Base-by-base conservation (phyloP, 1,140 invertebrate genomes). In the Littorina saxatilis region DNA sequence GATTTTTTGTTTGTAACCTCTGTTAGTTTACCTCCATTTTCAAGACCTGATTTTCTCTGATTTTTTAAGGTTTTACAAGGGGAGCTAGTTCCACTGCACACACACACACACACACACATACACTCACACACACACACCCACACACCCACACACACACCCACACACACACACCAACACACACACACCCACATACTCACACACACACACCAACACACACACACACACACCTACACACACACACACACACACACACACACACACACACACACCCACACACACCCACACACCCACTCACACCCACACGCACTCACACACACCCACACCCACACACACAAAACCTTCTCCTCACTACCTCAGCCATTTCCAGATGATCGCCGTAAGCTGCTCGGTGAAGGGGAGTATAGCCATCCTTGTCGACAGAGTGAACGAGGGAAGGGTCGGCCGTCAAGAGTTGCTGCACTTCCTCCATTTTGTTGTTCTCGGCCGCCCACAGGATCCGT, bases 331-430 rank as follows among this genome's bases (percentile, higher is more conserved):
- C 17, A 27, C 17, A 58, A 15, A 27, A 20, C 7, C 13, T 20
- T 73, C 17, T 37, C n/a, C n/a, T n/a, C 79, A 74, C 91, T 87
- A 96, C 95, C 90, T 96, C 94, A 17, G 97, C 95, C 63, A 97
- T 93, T 75, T 96, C 94, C 13, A 95, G 78, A 89, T 98, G 96
- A 89, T 98, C 96, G 84, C 95, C 96, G 90, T 99, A 99, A 82
- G 95, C 96, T n/a, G 98, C 97, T 90, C 98, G 93, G 86, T 98
- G 97, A 43, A 98, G 92, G 0, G 97, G 96, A 17, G 97, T 97
- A 88, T 99, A 99, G 0, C 96, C 95, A 94, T 99, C 98, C 78
- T 94, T 94, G 92, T 99, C 98, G 39, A 88, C 92, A 13, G 94
- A 94, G 90, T 95, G 92, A 0, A 98, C 93, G 40, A 98, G 92